Base-by-base conservation (phyloP, 1,140 invertebrate genomes). In the Heliconius melpomene region DNA sequence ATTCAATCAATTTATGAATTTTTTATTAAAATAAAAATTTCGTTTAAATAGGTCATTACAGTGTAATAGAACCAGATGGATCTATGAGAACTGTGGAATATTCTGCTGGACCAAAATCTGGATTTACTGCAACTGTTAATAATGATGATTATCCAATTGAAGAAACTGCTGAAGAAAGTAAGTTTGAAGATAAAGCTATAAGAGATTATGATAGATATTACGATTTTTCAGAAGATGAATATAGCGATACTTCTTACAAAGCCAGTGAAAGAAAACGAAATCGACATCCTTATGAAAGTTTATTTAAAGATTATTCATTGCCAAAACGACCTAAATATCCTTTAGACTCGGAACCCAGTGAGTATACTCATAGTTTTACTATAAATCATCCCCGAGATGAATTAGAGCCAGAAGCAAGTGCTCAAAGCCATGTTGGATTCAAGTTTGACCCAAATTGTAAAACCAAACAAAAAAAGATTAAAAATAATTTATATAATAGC, bases 71-170 rank as follows among this genome's bases (percentile, higher is more conserved):
- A 86, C 91, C 95, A 36, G 95, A 95, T 84, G 95, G 95, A 20
- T 93, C 93, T 73, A 88, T 92, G 76, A 89, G 94, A 81, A 90
- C 93, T 82, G 95, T 95, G 72, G 91, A 95, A 79, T 95, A 95
- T 83, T 92, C 93, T 26, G 92, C 94, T 40, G 92, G 94, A 70
- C 91, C 93, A 26, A 87, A 90, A 32, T 90, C 85, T 79, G 94
- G 94, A 75, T 94, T 94, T 78, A 87, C 85, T 78, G 90, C 90
- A 71, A 82, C 86, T 46, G 86, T 91, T 20, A 93, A 91, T 80
- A 93, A 87, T 80, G 87, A 92, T 77, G 82, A 74, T 26, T 66
- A 50, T 75, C 79, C 78, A 46, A 50, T 77, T 73, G 77, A 81
- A 70, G 60, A 74, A 76, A 57, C 74, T 11, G 50, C 74, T 74